Base-by-base conservation (phyloP, 2,888 invertebrate species). In the Eucriotettix oculatus region DNA sequence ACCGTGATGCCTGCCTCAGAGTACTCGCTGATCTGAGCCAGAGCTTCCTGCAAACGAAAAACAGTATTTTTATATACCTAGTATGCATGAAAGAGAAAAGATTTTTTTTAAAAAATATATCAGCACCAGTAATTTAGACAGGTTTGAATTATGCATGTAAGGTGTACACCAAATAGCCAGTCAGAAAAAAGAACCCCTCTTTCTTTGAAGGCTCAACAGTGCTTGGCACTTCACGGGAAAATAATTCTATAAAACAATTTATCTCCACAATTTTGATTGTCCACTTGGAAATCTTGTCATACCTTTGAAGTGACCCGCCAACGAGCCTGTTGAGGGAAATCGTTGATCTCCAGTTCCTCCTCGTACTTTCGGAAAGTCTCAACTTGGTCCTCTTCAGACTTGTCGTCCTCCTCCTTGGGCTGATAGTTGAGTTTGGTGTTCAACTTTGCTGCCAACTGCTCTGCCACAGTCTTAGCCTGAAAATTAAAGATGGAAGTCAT, bases 1-100 rank as follows among this genome's bases (percentile, higher is more conserved):
- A 99, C 99, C 0, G 98, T 97, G 64, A 99, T 89, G 48, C 99
- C 99, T 0, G 98, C 99, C 73, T 99, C 99, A 0, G 97, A 97
- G 74, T 97, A 98, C 74, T 99, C 99, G 57, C 95, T 94, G 69
- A 99, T 97, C 71, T 98, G 92, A 0, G 95, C 95, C 65, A 99
- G 75, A 9, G 98, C 96, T 77, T 99, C 99, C 86, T 90, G 78
- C 29, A 29, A 29, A 29, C 29, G 7, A 2, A 29, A 29, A 29
- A 29, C n/a, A n/a, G n/a, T n/a, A n/a, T 29, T 2, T 29, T 29
- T 5, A 29, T 29, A 29, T 5, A 29, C 2, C 7, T 5, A 29
- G 7, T 29, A 29, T 29, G 7, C 29, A 2, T 29, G 2, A 29
- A 29, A 29, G 2, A 29, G 29, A 29, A 7, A 29, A 5, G 29